phyloP scores from a whole-genome alignment of 2,888 invertebrate genomes.

The Tipula lateralis region DNA sequence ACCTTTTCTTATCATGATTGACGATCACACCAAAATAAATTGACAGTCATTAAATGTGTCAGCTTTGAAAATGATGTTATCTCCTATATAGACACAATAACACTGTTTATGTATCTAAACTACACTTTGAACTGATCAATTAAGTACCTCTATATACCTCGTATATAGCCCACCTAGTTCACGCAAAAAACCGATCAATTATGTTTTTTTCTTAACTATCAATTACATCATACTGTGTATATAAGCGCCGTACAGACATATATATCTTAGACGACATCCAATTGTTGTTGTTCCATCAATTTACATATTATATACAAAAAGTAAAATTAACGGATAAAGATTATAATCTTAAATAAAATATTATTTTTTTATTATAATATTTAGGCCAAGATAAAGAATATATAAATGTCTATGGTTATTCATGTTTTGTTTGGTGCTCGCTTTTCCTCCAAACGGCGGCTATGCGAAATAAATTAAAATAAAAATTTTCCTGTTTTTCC shows the following conservation, averaged over 20 bases:
- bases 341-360: neutral
- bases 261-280: neutral
- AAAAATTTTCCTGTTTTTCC: neutral
- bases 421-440: neutral
- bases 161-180: neutral
- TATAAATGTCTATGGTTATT: neutral
- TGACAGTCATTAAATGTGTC: slow-evolving; percentile 24
- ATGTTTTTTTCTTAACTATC: neutral
- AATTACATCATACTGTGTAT: neutral
- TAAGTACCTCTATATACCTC: neutral
- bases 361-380: neutral
- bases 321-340: neutral
- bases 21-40: slow-evolving; percentile 11
- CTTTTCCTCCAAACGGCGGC: neutral
- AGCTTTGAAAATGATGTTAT: slow-evolving; percentile 5
- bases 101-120: neutral
- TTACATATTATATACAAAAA: no score
- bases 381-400: neutral
- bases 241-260: neutral
- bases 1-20: slow-evolving; percentile 19
- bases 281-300: neutral
- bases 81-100: neutral
- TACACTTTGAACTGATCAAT: slow-evolving; percentile 2
- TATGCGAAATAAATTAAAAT: neutral
- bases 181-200: neutral